Evolutionary conservation across 2,888 invertebrate species (phyloP), one percentile per base, ranked within the genome.

Genomic region (Agrotis exclamationis): DNA sequence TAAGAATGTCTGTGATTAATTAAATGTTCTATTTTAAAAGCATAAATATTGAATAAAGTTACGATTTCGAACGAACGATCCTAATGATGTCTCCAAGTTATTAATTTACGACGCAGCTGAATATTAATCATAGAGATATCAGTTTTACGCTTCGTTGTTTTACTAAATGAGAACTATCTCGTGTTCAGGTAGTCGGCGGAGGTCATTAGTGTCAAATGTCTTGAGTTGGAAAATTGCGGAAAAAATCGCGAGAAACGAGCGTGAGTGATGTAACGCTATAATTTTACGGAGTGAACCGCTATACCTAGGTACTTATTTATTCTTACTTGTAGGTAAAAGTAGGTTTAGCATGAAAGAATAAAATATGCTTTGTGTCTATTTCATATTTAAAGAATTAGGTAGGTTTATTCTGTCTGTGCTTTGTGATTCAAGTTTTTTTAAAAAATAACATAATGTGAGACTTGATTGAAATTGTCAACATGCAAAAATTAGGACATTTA

Each of bases 101-200:
- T 63, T 71, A 70, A 82, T 73, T 81, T 70, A 79, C 68, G 62
- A 65, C 63, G 53, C 13, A 54, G 53, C 60, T 44, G 66, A 78
- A 64, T 63, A 74, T 81, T 79, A 83, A 83, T 86, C 85, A 79
- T 73, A 73, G 70, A 69, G 67, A 74, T 77, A 76, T 76, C 77
- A 76, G 78, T 84, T 87, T 85, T 69, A 82, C 80, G 84, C 54
- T 77, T 82, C 76, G 82, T 84, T 87, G 84, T 85, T 81, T 70
- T 74, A 66, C 60, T 80, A 79, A 82, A 83, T 80, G 84, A 79
- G 85, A 86, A 84, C 79, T 84, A 80, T 80, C 77, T 79, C 80
- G 70, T 81, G 75, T 80, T 79, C 72, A 82, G 76, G 70, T 80
- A 80, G 67, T 76, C 77, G 70, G 81, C 71, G 63, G 58, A 72